Conservation (phyloP, 2,888 invertebrate genomes). For the Stenodema calcarata region DNA sequence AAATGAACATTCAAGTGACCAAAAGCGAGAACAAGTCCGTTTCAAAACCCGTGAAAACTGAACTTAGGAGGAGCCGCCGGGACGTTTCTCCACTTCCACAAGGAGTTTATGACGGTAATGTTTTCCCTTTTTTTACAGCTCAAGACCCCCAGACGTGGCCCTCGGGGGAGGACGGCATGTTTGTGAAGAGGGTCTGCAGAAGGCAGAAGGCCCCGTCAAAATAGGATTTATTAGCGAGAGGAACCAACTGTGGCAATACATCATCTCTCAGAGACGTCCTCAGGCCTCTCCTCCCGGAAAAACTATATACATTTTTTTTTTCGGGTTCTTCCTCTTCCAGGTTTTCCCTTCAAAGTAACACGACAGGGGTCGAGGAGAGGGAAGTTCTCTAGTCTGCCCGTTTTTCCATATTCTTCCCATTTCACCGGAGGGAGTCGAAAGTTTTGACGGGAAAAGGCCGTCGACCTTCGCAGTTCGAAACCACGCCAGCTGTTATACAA, state of each 20-base stretch:
- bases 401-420: background rate
- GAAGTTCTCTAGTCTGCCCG: background rate
- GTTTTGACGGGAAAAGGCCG: background rate
- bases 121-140: background rate
- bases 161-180: background rate
- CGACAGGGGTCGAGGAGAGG: background rate
- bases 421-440: background rate
- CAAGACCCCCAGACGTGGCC: background rate
- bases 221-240: constrained; percentile 1
- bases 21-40: too few relatives aligned
- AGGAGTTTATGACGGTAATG: background rate
- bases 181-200: background rate
- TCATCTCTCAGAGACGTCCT: background rate
- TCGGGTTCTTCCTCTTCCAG: background rate
- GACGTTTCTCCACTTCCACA: background rate
- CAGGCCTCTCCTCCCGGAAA: background rate
- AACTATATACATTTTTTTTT: too few relatives aligned
- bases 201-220: background rate
- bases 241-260: background rate
- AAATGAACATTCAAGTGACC: too few relatives aligned
- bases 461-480: background rate
- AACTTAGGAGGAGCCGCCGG: too few relatives aligned
- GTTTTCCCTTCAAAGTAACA: background rate
- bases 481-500: too few relatives aligned
- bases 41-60: too few relatives aligned